A percentile compares a stretch with the other conserved stretches of the same genome.
Conservation (phyloP, 2,888 invertebrate species). For the Drosophila anomelani region DNA sequence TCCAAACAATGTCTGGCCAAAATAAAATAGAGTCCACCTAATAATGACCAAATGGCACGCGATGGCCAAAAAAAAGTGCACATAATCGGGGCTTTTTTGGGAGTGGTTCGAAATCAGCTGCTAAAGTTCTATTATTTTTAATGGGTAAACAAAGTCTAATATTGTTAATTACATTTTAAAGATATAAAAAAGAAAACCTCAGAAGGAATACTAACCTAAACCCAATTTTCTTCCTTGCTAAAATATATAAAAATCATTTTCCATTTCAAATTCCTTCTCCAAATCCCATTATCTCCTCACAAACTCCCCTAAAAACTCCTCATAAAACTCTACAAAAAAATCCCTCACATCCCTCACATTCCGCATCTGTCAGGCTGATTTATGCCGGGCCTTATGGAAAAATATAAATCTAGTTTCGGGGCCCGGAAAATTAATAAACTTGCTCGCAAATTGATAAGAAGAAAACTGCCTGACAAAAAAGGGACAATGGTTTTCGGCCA, state of each 20-base stretch:
- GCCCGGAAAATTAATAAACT: conserved; percentile 65
- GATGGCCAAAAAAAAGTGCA: conserved; percentile 46
- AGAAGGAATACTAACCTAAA: background rate
- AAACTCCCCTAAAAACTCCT: conserved; percentile 19
- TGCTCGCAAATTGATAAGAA: conserved; percentile 59
- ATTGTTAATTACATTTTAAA: conserved; percentile 7
- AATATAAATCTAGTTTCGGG: conserved; percentile 37
- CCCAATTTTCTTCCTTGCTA: no score
- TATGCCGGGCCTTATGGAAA: conserved; percentile 42
- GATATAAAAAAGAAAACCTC: background rate
- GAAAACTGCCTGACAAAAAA: conserved; percentile 43
- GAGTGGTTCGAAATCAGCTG: conserved; percentile 24
- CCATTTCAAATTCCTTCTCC: background rate
- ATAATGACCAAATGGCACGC: conserved; percentile 71
- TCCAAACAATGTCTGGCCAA: conserved; percentile 43
- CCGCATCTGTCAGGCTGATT: conserved; percentile 51
- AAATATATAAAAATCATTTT: background rate
- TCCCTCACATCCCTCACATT: conserved; percentile 34
- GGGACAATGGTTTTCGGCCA: conserved; percentile 10
- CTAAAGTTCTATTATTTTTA: background rate
- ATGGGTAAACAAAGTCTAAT: background rate
- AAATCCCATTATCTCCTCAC: background rate
- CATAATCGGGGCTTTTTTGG: conserved; percentile 17
- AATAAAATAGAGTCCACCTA: conserved; percentile 40
- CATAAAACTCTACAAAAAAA: conserved; percentile 5